A percentile compares a stretch with the other conserved stretches of the same genome.
phyloP scores from a whole-genome alignment of 2,888 invertebrate species.

The Acanthoscelides obtectus region DNA sequence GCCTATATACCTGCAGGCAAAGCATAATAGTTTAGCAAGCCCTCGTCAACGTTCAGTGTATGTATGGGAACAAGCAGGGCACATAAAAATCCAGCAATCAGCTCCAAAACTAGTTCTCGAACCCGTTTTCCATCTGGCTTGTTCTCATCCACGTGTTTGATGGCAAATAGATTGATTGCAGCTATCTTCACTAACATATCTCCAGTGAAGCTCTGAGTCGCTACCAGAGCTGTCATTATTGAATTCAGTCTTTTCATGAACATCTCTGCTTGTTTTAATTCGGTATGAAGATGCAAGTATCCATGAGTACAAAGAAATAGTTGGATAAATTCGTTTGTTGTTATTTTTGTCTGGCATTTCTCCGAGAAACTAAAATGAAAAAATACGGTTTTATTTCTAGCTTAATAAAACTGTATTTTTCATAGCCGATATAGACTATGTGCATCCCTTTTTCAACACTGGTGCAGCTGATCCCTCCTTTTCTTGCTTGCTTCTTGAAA shows the following conservation, averaged over 20 bases:
- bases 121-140: conserved; percentile 57
- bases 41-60: conserved; percentile 60
- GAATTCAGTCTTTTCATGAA: conserved; percentile 63
- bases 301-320: conserved; percentile 62
- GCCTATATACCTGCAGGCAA: conserved; percentile 64
- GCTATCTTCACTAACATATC: conserved; percentile 74
- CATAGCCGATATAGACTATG: too few relatives aligned
- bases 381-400: too few relatives aligned
- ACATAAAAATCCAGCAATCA: conserved; percentile 62
- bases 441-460: too few relatives aligned
- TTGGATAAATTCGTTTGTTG: conserved; percentile 54
- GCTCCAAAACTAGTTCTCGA: conserved; percentile 55
- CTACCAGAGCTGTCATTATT: conserved; percentile 69
- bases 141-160: conserved; percentile 56
- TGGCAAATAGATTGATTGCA: conserved; percentile 69
- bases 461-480: too few relatives aligned
- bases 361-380: conserved; percentile 41
- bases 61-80: conserved; percentile 67
- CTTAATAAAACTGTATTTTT: too few relatives aligned
- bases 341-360: conserved; percentile 56
- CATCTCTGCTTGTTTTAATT: conserved; percentile 57
- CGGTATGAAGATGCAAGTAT: conserved; percentile 50
- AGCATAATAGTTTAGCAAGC: conserved; percentile 60
- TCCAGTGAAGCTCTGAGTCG: conserved; percentile 71
- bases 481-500: too few relatives aligned